These are phyloP conservation scores for Prinia subflava DNA, from an alignment of 2,113 vertebrate genomes.

Conservation along the genomic window DNA sequence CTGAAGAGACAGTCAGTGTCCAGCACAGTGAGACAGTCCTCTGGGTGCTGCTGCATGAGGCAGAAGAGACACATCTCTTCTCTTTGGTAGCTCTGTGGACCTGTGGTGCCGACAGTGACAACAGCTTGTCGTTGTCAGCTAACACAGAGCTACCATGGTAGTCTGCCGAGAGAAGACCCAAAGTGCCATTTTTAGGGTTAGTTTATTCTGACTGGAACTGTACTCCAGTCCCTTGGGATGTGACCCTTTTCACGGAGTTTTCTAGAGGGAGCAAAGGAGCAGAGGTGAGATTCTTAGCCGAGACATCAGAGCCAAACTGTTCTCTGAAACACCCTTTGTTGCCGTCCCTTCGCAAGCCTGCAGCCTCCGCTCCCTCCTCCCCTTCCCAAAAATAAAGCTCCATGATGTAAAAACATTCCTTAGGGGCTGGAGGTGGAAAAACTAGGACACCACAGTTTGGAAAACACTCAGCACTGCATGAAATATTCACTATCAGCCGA, in stretches of 20 bases:
- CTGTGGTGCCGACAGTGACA: neutral
- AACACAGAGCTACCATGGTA: neutral
- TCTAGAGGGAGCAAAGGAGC: neutral
- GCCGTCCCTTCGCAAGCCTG: neutral
- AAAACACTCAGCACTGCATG: conserved; percentile 63
- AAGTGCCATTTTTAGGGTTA: neutral
- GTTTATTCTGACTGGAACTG: neutral
- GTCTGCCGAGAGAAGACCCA: neutral
- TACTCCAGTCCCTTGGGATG: neutral
- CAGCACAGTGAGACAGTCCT: neutral
- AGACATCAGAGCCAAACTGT: conserved; percentile 5
- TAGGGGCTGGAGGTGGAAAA: conserved; percentile 68
- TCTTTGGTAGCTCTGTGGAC: neutral
- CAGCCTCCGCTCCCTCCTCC: conserved; percentile 52
- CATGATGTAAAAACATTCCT: conserved; percentile 69
- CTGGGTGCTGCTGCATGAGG: neutral
- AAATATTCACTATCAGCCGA: conserved; percentile 69
- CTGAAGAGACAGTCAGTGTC: neutral
- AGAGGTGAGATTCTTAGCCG: neutral
- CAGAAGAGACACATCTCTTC: neutral
- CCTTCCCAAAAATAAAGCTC: conserved; percentile 59
- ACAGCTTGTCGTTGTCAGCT: neutral
- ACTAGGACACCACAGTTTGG: conserved; percentile 60
- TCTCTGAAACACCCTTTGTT: conserved; percentile 32
- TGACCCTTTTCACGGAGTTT: neutral